phyloP scores from a whole-genome alignment of 2,888 invertebrate genomes.

The Leptarthrus brevirostris region DNA sequence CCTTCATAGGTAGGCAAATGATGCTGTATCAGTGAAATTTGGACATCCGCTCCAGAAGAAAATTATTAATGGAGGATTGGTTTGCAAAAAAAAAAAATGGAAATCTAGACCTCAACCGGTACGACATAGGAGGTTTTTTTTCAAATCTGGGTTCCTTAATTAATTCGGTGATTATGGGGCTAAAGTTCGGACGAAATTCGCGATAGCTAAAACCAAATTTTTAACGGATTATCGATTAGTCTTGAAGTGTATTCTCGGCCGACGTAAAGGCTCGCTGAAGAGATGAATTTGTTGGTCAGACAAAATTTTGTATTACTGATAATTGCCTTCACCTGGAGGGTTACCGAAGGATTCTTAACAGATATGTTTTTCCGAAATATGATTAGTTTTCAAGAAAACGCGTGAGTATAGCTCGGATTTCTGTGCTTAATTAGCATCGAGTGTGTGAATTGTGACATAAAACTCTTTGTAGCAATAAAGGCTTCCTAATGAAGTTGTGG shows the following conservation, averaged over 20 bases:
- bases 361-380: conserved; percentile 1
- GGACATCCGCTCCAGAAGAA: too few species aligned
- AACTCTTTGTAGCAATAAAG: too few species aligned
- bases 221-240: not conserved
- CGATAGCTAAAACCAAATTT: not conserved
- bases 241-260: not conserved
- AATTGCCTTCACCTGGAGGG: conserved; percentile 5
- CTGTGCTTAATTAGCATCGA: too few species aligned
- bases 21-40: too few species aligned
- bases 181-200: not conserved
- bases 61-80: too few species aligned
- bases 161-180: not conserved
- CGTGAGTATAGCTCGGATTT: too few species aligned
- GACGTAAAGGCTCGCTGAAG: not conserved
- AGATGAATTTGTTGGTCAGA: conserved; percentile 4
- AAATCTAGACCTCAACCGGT: too few species aligned
- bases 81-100: too few species aligned
- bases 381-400: conserved; percentile 26
- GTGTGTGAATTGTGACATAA: too few species aligned
- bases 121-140: too few species aligned
- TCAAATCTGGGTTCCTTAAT: not conserved
- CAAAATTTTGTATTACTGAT: not conserved
- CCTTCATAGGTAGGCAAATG: too few species aligned
- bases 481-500: too few species aligned
- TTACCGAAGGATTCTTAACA: not conserved